A percentile compares a stretch with the other conserved stretches of the same genome.
phyloP scores from a whole-genome alignment of 1,140 invertebrate species.

The Euschistus heros region DNA sequence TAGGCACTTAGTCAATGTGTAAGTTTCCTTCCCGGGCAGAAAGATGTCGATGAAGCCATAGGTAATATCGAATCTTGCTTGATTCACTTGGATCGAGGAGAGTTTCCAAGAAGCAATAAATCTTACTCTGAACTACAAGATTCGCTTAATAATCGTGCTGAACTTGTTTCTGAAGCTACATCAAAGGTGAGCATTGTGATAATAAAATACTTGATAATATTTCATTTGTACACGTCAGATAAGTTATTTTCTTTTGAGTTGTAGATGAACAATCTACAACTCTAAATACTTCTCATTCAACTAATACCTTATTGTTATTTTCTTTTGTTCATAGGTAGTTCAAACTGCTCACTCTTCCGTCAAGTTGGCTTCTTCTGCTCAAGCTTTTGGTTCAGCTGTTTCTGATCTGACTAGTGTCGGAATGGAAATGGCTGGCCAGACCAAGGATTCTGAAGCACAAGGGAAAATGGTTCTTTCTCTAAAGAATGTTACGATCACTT shows the following conservation, averaged over 20 bases:
- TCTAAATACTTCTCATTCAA: too few species aligned
- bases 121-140: constrained; percentile 73
- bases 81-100: constrained; percentile 55
- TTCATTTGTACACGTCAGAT: too few species aligned
- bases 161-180: constrained; percentile 65
- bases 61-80: constrained; percentile 65
- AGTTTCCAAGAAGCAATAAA: constrained; percentile 59
- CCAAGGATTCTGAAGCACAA: constrained; percentile 55
- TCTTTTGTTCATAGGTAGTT: constrained; percentile 47
- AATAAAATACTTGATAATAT: too few species aligned
- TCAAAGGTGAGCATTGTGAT: not conserved
- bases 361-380: constrained; percentile 59
- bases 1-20: constrained; percentile 52
- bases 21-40: constrained; percentile 75
- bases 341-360: constrained; percentile 52
- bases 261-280: too few species aligned
- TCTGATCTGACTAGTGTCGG: constrained; percentile 61
- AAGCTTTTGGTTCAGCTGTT: constrained; percentile 68
- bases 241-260: too few species aligned
- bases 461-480: constrained; percentile 73
- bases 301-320: too few species aligned
- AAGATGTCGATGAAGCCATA: constrained; percentile 79
- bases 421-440: constrained; percentile 73
- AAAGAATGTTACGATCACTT: constrained; percentile 77
- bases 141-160: constrained; percentile 71